Conservation (phyloP, 2,888 invertebrate genomes). For the Emesis castigata region DNA sequence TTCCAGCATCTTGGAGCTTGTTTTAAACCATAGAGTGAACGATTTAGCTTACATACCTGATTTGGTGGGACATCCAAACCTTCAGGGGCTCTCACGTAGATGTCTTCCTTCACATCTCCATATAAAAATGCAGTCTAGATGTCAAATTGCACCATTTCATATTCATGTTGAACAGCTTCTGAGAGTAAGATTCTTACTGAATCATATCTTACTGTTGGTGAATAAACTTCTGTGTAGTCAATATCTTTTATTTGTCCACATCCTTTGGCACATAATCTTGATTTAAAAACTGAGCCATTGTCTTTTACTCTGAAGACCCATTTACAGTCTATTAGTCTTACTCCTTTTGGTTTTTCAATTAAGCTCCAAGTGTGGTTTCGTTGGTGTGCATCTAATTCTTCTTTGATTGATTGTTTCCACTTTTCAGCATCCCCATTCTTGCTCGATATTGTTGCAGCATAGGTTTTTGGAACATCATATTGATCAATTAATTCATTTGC, state of each 20-base stretch:
- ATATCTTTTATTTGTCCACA: conserved; percentile 44
- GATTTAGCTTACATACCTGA: conserved; percentile 23
- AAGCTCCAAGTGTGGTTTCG: conserved; percentile 53
- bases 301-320: conserved; percentile 56
- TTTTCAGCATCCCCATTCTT: conserved; percentile 45
- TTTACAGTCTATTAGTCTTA: conserved; percentile 34
- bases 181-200: conserved; percentile 55
- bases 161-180: conserved; percentile 47
- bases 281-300: conserved; percentile 52
- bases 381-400: conserved; percentile 34
- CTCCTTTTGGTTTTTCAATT: conserved; percentile 42
- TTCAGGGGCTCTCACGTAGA: conserved; percentile 61
- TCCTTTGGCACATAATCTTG: conserved; percentile 15
- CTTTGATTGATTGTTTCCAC: conserved; percentile 15
- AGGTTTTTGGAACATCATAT: conserved; percentile 50
- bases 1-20: conserved; percentile 5
- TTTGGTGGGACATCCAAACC: conserved; percentile 25
- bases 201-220: conserved; percentile 65
- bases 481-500: conserved; percentile 63
- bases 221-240: conserved; percentile 60
- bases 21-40: conserved; percentile 15
- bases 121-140: conserved; percentile 4
- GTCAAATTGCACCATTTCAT: conserved; percentile 42
- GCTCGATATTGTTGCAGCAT: conserved; percentile 29
- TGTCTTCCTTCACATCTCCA: conserved; percentile 50